phyloP scores from a whole-genome alignment of 1,140 invertebrate species.

The Diploscapter pachys region DNA sequence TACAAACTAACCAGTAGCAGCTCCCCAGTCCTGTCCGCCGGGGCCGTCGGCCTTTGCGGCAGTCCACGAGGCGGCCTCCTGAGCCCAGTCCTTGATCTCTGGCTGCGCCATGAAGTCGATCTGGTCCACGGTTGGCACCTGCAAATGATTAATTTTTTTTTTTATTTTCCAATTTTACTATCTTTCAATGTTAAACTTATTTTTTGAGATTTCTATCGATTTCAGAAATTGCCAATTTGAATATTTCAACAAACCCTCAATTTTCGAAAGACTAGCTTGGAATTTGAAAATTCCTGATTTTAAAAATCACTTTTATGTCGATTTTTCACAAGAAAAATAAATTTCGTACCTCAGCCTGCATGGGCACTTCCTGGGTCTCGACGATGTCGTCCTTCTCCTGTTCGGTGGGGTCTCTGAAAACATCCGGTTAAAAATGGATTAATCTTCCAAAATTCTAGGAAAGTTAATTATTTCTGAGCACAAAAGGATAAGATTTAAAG shows the following conservation, averaged over 20 bases:
- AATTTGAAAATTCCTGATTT: conserved; percentile 1
- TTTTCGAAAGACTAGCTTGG: conserved; percentile 13
- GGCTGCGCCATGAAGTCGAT: conserved; percentile 6
- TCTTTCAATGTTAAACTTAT: too few relatives aligned
- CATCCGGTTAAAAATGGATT: too few relatives aligned
- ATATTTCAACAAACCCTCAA: conserved; percentile 11
- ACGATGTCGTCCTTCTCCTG: conserved; percentile 58
- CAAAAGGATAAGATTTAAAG: too few relatives aligned
- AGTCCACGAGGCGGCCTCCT: conserved; percentile 20
- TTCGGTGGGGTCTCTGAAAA: conserved; percentile 81
- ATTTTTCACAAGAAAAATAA: neutral
- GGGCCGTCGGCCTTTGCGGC: conserved; percentile 3
- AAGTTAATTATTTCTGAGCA: too few relatives aligned
- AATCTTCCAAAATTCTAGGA: too few relatives aligned
- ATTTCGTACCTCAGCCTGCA: conserved; percentile 13
- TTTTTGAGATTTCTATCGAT: neutral
- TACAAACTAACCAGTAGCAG: neutral
- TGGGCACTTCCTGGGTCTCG: conserved; percentile 10
- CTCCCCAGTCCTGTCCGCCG: conserved; percentile 23
- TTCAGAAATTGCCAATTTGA: neutral
- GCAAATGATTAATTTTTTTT: too few relatives aligned
- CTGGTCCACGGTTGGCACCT: neutral
- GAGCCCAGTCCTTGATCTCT: conserved; percentile 30
- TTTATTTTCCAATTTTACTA: too few relatives aligned
- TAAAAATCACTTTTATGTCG: too few relatives aligned